These are phyloP conservation scores for Enoplosus armatus DNA, from an alignment of 2,797 vertebrate species.

Conservation along the genomic window DNA sequence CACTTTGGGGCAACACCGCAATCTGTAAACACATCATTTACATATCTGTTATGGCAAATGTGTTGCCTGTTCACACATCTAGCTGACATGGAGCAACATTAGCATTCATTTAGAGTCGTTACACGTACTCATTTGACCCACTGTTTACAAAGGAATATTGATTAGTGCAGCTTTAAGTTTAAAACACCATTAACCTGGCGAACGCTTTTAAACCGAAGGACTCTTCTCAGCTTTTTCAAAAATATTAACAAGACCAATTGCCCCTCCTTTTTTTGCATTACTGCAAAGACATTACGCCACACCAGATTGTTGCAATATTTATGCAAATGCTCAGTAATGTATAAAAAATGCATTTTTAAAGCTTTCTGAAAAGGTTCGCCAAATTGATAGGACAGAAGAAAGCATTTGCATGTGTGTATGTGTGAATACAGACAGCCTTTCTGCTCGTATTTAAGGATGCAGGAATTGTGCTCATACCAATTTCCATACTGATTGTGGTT, in stretches of 20 bases:
- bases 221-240: background rate
- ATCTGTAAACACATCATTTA: too few relatives aligned
- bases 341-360: conserved; percentile 7
- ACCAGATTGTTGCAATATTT: background rate
- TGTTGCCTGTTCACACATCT: too few relatives aligned
- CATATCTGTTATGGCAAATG: too few relatives aligned
- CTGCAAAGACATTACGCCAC: background rate
- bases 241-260: background rate
- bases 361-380: background rate
- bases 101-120: too few relatives aligned
- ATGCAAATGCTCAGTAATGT: conserved; percentile 18
- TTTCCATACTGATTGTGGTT: conserved; percentile 32
- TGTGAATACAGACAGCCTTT: conserved; percentile 2
- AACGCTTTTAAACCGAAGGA: background rate
- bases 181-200: background rate
- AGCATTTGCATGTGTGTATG: background rate
- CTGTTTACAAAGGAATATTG: background rate
- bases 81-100: too few relatives aligned
- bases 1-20: too few relatives aligned
- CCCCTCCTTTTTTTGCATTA: background rate
- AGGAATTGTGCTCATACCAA: conserved; percentile 4
- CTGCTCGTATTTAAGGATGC: conserved; percentile 17
- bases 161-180: background rate
- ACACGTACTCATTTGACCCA: background rate
- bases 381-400: background rate